phyloP scores from a whole-genome alignment of 2,797 vertebrate species.

The Scyliorhinus canicula region DNA sequence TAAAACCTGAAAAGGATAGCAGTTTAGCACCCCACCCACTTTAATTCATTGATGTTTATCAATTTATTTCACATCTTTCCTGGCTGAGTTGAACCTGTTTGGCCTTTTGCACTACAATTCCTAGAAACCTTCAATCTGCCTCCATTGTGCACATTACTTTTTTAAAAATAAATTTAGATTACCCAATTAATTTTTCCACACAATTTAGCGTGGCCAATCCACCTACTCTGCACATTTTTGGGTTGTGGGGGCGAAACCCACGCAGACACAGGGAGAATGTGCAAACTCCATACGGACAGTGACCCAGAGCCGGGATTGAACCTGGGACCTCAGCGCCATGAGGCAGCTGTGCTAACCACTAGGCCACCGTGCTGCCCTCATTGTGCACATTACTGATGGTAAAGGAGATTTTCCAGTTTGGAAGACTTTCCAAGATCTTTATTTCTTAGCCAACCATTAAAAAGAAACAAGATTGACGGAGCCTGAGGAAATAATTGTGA shows the following conservation, averaged over 20 bases:
- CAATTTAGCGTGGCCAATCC: no score
- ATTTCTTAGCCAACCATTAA: neutral
- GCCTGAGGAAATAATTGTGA: neutral
- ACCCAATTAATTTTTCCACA: no score
- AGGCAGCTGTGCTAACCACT: no score
- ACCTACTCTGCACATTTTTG: no score
- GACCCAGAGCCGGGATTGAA: no score
- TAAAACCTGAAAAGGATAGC: neutral
- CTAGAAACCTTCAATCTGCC: neutral
- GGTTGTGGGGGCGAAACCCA: no score
- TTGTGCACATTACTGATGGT: neutral
- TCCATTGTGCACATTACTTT: neutral
- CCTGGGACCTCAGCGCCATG: no score
- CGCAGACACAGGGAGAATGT: no score
- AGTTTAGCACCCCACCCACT: neutral
- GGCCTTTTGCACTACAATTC: neutral
- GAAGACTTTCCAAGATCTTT: neutral
- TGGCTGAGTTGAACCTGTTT: neutral
- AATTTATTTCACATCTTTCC: neutral
- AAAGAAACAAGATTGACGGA: neutral
- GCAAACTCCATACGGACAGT: no score
- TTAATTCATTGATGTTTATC: neutral
- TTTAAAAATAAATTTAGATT: no score
- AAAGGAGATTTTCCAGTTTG: neutral
- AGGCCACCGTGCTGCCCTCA: no score